Conservation (phyloP, 2,888 invertebrate species). For the Rhagonycha lutea region DNA sequence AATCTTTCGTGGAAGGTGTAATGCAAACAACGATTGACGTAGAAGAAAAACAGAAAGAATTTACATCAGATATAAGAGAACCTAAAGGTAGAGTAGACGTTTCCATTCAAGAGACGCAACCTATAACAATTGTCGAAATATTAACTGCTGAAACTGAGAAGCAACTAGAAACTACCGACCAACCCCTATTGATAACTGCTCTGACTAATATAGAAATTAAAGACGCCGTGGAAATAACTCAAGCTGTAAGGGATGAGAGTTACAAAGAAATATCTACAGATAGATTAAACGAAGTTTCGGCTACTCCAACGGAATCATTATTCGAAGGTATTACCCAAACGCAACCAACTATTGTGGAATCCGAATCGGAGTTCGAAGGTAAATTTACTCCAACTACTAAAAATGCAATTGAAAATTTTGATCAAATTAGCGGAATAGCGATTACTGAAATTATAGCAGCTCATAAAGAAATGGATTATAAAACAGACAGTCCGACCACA, state of each 20-base stretch:
- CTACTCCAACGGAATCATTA: conserved; percentile 48
- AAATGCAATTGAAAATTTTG: conserved; percentile 58
- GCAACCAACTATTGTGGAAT: conserved; percentile 51
- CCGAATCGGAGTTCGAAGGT: conserved; percentile 53
- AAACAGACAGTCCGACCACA: conserved; percentile 31
- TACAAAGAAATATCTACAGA: conserved; percentile 37
- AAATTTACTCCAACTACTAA: conserved; percentile 59
- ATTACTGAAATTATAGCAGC: conserved; percentile 60
- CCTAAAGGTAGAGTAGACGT: conserved; percentile 51
- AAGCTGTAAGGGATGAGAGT: conserved; percentile 26
- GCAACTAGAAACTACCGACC: conserved; percentile 48
- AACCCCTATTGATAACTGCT: conserved; percentile 40
- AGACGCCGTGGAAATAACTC: conserved; percentile 51
- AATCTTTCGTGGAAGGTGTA: conserved; percentile 35
- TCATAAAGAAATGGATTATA: conserved; percentile 50
- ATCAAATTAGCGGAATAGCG: conserved; percentile 61
- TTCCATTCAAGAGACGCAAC: conserved; percentile 52
- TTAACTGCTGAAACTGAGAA: conserved; percentile 58
- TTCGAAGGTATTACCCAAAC: conserved; percentile 54
- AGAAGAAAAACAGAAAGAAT: conserved; percentile 49
- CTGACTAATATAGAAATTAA: conserved; percentile 49
- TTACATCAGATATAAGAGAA: conserved; percentile 18
- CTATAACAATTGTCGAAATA: conserved; percentile 56
- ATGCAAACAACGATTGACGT: conserved; percentile 46
- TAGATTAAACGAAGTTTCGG: conserved; percentile 37